These are phyloP conservation scores for Lepidostoma basale DNA, from an alignment of 1,140 invertebrate species.

Conservation along the genomic window DNA sequence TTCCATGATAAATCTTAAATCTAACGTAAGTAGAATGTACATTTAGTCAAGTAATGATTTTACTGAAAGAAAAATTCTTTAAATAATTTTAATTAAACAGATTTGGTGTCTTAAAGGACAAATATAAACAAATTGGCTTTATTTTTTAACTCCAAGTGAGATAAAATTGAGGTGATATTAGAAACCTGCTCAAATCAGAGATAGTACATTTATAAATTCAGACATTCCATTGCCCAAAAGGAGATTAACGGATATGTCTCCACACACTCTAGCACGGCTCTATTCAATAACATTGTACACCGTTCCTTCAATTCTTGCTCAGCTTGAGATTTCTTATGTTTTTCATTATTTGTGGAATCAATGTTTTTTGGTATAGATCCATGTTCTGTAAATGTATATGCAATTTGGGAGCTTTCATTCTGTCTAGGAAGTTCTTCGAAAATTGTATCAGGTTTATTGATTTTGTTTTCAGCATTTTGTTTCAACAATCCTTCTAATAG, in stretches of 20 bases:
- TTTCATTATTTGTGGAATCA: background rate
- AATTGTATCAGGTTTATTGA: background rate
- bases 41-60: too few species aligned
- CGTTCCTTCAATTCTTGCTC: conserved; percentile 23
- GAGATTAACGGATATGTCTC: conserved; percentile 40
- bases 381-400: background rate
- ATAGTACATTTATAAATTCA: conserved; percentile 3
- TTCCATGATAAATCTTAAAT: too few species aligned
- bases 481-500: background rate
- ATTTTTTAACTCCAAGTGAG: too few species aligned
- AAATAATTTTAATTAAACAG: too few species aligned
- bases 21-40: too few species aligned
- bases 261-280: conserved; percentile 26
- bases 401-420: background rate
- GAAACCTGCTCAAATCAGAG: background rate
- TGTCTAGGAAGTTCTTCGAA: too few species aligned
- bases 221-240: conserved; percentile 40
- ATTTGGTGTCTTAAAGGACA: too few species aligned
- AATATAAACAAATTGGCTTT: too few species aligned
- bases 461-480: background rate
- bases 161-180: too few species aligned
- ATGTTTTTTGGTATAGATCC: too few species aligned
- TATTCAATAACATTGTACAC: conserved; percentile 26
- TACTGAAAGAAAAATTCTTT: too few species aligned
- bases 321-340: background rate